A percentile compares a stretch with the other conserved stretches of the same genome.
Evolutionary conservation across 2,888 invertebrate species (phyloP).

Genomic region (Galeopsomyia nigrocyanea): DNA sequence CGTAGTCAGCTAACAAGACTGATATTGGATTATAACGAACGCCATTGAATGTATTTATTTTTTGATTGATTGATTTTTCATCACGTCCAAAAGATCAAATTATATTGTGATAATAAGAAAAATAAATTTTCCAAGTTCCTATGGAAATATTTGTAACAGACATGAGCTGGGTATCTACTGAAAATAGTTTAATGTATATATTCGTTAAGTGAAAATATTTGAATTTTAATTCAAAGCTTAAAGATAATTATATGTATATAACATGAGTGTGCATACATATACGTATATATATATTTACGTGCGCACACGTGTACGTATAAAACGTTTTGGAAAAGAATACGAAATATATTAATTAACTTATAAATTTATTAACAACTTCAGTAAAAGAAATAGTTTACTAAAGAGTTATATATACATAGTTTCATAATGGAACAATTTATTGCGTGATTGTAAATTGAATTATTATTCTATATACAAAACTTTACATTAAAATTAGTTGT

Average conservation of each 20-base stretch:
- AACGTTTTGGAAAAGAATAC: slow-evolving; percentile 35
- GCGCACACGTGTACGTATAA: slow-evolving; percentile 27
- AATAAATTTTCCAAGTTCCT: slow-evolving; percentile 40
- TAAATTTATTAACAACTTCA: slow-evolving; percentile 47
- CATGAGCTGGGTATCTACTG: slow-evolving; percentile 44
- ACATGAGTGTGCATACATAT: slow-evolving; percentile 36
- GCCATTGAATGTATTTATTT: slow-evolving; percentile 36
- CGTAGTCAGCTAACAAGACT: slow-evolving; percentile 73
- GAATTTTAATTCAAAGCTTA: slow-evolving; percentile 37
- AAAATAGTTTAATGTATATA: slow-evolving; percentile 48
- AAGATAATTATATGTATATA: slow-evolving; percentile 14
- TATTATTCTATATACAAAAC: slow-evolving; percentile 48
- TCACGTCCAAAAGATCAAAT: slow-evolving; percentile 35
- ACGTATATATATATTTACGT: slow-evolving; percentile 19
- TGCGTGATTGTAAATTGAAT: slow-evolving; percentile 46
- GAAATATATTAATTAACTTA: slow-evolving; percentile 45
- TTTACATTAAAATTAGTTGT: slow-evolving; percentile 47
- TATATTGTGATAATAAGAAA: slow-evolving; percentile 43
- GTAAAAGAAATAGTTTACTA: slow-evolving; percentile 46
- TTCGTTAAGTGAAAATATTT: slow-evolving; percentile 35
- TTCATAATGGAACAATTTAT: slow-evolving; percentile 44
- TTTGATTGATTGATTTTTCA: slow-evolving; percentile 14
- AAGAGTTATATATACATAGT: slow-evolving; percentile 43
- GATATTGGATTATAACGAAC: slow-evolving; percentile 68
- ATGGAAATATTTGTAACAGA: slow-evolving; percentile 39